phyloP scores from a whole-genome alignment of 1,140 invertebrate genomes.

The Phocides pigmalion region DNA sequence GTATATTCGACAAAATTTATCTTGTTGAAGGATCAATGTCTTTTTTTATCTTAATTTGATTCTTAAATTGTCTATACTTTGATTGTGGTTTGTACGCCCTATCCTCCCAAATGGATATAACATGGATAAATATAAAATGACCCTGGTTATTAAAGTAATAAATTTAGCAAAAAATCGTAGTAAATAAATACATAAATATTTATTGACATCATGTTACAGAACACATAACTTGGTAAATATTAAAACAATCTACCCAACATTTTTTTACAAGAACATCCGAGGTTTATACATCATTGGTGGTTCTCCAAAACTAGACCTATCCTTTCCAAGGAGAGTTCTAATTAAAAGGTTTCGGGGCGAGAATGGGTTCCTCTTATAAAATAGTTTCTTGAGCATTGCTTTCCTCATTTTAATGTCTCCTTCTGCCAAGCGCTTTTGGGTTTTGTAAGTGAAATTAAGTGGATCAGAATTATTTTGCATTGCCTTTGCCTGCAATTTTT shows the following conservation, averaged over 20 bases:
- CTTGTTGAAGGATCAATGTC: too few species aligned
- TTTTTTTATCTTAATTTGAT: too few species aligned
- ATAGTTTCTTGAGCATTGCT: constrained; percentile 67
- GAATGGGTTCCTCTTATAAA: constrained; percentile 73
- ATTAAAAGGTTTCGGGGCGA: constrained; percentile 66
- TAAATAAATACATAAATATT: background rate
- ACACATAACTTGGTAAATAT: constrained; percentile 2
- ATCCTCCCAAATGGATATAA: too few species aligned
- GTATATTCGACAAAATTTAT: too few species aligned
- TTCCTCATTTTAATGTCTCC: constrained; percentile 62
- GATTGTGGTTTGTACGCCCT: too few species aligned
- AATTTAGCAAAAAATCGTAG: too few species aligned
- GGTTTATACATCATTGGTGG: constrained; percentile 53
- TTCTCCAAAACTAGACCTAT: constrained; percentile 61
- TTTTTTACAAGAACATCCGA: constrained; percentile 56
- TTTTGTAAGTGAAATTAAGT: constrained; percentile 50
- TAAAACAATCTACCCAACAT: constrained; percentile 1
- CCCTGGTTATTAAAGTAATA: too few species aligned
- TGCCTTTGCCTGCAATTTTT: constrained; percentile 53
- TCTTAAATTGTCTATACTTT: too few species aligned
- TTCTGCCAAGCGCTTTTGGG: constrained; percentile 58
- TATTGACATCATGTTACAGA: constrained; percentile 2
- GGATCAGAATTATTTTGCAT: constrained; percentile 47
- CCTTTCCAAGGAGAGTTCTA: constrained; percentile 64
- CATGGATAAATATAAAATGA: too few species aligned